Conservation (phyloP, 2,797 vertebrate genomes). For the Paratrypauchen microcephalus region DNA sequence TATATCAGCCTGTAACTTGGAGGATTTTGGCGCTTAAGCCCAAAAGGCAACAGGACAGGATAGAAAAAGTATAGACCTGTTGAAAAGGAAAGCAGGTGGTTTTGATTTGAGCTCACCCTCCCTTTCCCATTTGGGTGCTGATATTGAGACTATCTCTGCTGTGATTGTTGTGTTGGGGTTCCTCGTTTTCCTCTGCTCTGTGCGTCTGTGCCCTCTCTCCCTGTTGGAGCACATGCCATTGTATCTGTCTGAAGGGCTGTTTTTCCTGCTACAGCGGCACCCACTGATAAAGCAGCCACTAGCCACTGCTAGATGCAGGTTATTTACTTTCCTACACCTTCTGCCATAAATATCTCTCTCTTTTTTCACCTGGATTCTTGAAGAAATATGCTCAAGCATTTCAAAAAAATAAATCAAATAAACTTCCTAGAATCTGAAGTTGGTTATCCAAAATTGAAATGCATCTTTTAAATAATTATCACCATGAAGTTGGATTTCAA, state of each 20-base stretch:
- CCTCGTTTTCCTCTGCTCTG: conserved; percentile 47
- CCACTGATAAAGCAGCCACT: conserved; percentile 65
- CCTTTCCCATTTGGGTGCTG: conserved; percentile 65
- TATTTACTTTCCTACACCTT: conserved; percentile 69
- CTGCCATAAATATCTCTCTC: conserved; percentile 53
- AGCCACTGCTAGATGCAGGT: conserved; percentile 57
- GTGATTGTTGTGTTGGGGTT: conserved; percentile 64
- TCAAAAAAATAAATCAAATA: conserved; percentile 16
- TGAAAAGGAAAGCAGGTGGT: conserved; percentile 64
- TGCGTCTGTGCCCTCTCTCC: conserved; percentile 65
- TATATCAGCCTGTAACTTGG: conserved; percentile 40
- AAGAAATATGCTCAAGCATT: conserved; percentile 47
- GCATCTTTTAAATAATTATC: not conserved
- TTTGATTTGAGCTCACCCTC: conserved; percentile 71
- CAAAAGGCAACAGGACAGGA: conserved; percentile 40
- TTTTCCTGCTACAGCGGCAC: conserved; percentile 54
- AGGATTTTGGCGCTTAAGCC: conserved; percentile 52
- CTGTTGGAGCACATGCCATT: conserved; percentile 64
- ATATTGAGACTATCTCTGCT: conserved; percentile 71
- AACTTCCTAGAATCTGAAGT: not conserved
- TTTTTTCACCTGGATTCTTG: conserved; percentile 29
- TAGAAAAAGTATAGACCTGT: conserved; percentile 31
- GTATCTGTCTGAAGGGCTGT: conserved; percentile 73
- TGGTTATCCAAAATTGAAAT: conserved; percentile 29
- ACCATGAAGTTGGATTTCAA: not conserved